Percentiles rank a stretch among this genome's conserved stretches.
Conservation (phyloP, 1,140 invertebrate genomes). For the Lycorma delicatula region DNA sequence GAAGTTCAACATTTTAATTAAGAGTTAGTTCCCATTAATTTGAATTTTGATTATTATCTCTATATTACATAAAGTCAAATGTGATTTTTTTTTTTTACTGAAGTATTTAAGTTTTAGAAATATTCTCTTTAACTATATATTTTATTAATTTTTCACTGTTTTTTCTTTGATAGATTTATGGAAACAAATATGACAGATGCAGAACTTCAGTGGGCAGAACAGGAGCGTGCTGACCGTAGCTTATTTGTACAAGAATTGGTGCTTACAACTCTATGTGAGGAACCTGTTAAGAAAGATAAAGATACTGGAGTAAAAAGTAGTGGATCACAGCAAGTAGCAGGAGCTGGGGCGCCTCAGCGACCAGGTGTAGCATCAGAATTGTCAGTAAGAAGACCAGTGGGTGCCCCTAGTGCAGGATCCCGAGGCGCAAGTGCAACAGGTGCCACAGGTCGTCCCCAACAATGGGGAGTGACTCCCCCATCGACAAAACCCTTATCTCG, state of each 20-base stretch:
- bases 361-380: conserved; percentile 30
- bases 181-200: conserved; percentile 46
- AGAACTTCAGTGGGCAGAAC: conserved; percentile 46
- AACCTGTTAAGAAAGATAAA: background rate
- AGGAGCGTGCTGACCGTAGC: conserved; percentile 53
- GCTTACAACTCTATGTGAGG: conserved; percentile 47
- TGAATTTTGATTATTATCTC: too few relatives aligned
- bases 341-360: background rate
- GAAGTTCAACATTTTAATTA: too few relatives aligned
- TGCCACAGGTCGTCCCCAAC: background rate
- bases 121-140: too few relatives aligned
- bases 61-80: too few relatives aligned
- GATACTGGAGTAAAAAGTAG: too few relatives aligned
- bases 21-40: too few relatives aligned
- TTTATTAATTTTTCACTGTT: too few relatives aligned
- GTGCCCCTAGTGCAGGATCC: background rate
- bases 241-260: conserved; percentile 61
- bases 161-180: too few relatives aligned
- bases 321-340: background rate
- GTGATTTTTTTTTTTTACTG: too few relatives aligned
- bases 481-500: conserved; percentile 34
- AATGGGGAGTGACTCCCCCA: conserved; percentile 30
- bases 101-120: too few relatives aligned
- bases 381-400: conserved; percentile 32
- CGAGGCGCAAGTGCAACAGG: background rate